phyloP scores from a whole-genome alignment of 2,113 vertebrate species.

The Canis aureus region DNA sequence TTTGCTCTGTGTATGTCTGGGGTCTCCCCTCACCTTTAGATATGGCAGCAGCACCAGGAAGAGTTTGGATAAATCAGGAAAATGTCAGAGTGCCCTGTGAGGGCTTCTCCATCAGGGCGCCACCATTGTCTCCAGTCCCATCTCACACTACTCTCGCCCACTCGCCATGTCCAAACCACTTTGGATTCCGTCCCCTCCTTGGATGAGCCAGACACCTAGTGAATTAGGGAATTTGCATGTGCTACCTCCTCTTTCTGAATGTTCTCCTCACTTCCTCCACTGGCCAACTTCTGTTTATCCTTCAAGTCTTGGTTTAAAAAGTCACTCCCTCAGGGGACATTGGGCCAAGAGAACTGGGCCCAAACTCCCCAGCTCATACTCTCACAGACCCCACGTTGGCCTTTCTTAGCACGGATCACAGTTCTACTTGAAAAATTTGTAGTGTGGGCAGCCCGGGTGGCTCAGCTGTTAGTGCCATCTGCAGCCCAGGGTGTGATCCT shows the following conservation, averaged over 20 bases:
- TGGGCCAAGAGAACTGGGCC: neutral
- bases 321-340: neutral
- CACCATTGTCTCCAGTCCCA: fast-evolving
- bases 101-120: neutral
- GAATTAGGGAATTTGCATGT: neutral
- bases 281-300: neutral
- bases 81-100: neutral
- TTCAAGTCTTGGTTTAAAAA: neutral
- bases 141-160: neutral
- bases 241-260: constrained; percentile 21
- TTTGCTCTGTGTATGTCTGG: neutral
- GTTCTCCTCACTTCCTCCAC: neutral
- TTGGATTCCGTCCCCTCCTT: neutral
- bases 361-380: neutral
- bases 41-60: fast-evolving
- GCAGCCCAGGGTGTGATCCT: too few species aligned
- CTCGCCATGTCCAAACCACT: neutral
- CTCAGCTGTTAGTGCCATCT: too few species aligned
- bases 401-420: neutral
- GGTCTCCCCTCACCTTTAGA: neutral
- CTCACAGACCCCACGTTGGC: neutral
- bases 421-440: neutral
- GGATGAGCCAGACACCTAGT: neutral
- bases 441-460: too few species aligned
- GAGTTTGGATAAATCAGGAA: too few species aligned